phyloP scores from a whole-genome alignment of 2,797 vertebrate genomes.

The Limnodromus scolopaceus region DNA sequence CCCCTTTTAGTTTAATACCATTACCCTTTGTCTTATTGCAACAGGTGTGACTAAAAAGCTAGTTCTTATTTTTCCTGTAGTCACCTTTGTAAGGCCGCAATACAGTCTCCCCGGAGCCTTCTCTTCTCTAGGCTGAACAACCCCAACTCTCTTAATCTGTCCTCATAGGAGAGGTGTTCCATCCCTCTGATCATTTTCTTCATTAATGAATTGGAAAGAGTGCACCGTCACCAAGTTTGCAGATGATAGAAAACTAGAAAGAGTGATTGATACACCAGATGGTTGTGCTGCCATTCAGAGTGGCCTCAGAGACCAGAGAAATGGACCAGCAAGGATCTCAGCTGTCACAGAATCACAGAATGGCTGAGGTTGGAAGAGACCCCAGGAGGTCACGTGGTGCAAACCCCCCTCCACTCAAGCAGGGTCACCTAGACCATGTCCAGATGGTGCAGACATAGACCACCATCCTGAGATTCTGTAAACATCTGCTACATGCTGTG shows the following conservation, averaged over 20 bases:
- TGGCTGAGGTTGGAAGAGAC: not conserved
- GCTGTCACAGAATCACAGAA: not conserved
- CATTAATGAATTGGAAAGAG: not conserved
- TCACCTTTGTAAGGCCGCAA: not conserved
- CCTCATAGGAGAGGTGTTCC: not conserved
- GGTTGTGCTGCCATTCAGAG: not conserved
- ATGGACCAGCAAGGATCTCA: not conserved
- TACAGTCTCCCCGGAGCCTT: not conserved
- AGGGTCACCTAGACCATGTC: not conserved
- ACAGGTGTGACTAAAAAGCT: not conserved
- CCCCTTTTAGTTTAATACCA: not conserved
- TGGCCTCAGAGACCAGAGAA: not conserved
- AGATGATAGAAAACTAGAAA: not conserved
- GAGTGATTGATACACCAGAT: not conserved
- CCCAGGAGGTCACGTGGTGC: not conserved
- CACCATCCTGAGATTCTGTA: not conserved
- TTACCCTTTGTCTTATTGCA: not conserved
- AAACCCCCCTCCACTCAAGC: fast-evolving
- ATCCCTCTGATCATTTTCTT: not conserved
- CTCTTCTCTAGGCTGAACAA: not conserved
- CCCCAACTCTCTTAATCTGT: not conserved
- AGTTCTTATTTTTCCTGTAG: not conserved
- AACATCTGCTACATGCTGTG: not conserved
- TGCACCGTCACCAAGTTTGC: not conserved
- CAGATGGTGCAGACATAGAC: not conserved